Percentiles rank a stretch among this genome's conserved stretches.
These are phyloP conservation scores for Epistrophe eligans DNA, from an alignment of 2,888 invertebrate genomes.

Conservation along the genomic window DNA sequence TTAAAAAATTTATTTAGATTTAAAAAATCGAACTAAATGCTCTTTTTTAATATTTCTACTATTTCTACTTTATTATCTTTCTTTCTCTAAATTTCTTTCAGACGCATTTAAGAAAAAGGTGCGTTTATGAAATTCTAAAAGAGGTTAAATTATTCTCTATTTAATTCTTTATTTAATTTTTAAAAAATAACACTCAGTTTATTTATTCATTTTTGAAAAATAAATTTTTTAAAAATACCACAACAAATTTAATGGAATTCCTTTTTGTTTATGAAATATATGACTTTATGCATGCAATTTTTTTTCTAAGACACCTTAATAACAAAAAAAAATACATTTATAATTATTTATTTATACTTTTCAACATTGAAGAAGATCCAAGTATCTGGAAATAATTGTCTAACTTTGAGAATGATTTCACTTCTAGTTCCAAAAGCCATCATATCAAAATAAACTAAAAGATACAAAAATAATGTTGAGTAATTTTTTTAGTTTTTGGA, in stretches of 20 bases:
- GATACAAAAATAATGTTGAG: not conserved
- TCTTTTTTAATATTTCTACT: too few species aligned
- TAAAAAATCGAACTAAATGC: too few species aligned
- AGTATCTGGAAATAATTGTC: conserved; percentile 68
- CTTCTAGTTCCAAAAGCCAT: not conserved
- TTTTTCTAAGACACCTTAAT: not conserved
- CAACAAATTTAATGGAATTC: not conserved
- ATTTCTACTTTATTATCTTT: too few species aligned
- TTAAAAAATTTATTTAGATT: too few species aligned
- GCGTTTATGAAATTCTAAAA: too few species aligned
- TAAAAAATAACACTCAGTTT: too few species aligned
- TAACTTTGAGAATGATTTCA: not conserved
- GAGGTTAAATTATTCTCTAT: too few species aligned
- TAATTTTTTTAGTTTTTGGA: not conserved
- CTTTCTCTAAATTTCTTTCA: too few species aligned
- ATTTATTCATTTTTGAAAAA: too few species aligned
- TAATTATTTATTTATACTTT: conserved; percentile 28
- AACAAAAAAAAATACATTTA: not conserved
- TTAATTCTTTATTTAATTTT: too few species aligned
- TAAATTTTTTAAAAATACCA: too few species aligned
- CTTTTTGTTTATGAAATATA: not conserved
- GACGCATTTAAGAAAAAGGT: too few species aligned
- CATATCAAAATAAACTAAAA: not conserved
- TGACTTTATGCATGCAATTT: conserved; percentile 1
- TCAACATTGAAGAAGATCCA: conserved; percentile 53